Evolutionary conservation across 2,113 vertebrate genomes (phyloP).

Genomic region (Phalacrocorax aristotelis): DNA sequence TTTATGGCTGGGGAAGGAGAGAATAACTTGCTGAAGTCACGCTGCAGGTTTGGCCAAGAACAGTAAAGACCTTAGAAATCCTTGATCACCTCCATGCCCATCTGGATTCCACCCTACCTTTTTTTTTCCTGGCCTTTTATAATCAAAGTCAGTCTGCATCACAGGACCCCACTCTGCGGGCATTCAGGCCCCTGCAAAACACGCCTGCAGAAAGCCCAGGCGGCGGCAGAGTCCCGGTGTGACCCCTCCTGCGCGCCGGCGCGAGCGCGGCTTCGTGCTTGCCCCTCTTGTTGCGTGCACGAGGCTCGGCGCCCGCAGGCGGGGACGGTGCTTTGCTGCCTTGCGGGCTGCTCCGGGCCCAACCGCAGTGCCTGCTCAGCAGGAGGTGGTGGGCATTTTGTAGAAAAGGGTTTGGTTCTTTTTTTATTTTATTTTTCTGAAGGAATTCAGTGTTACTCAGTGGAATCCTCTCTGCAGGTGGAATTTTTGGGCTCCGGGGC

Average conservation of each 20-base stretch:
- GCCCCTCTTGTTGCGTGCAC: not conserved
- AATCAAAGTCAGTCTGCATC: not conserved
- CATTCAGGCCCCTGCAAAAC: not conserved
- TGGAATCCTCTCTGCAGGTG: slow-evolving; percentile 67
- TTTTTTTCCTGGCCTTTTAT: not conserved
- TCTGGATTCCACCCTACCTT: not conserved
- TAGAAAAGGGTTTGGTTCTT: not conserved
- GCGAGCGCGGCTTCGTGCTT: accelerated
- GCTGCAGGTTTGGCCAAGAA: not conserved
- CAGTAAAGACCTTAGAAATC: not conserved
- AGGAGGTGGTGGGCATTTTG: not conserved
- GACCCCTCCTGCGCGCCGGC: not conserved
- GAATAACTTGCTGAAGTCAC: not conserved
- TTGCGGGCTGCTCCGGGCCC: not conserved
- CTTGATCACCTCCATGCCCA: accelerated
- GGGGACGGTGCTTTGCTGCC: not conserved
- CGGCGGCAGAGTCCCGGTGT: not conserved
- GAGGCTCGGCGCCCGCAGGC: accelerated
- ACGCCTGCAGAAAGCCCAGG: not conserved
- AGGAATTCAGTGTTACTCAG: slow-evolving; percentile 54
- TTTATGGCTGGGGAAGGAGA: not conserved
- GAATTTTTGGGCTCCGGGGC: slow-evolving; percentile 55
- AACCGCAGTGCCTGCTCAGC: not conserved
- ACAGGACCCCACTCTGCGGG: not conserved
- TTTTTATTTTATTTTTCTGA: not conserved